Evolutionary conservation across 92 coral and sea anemone genomes (phyloP), one percentile per base, ranked within the genome.

Genomic region (Porites cylindrica): DNA sequence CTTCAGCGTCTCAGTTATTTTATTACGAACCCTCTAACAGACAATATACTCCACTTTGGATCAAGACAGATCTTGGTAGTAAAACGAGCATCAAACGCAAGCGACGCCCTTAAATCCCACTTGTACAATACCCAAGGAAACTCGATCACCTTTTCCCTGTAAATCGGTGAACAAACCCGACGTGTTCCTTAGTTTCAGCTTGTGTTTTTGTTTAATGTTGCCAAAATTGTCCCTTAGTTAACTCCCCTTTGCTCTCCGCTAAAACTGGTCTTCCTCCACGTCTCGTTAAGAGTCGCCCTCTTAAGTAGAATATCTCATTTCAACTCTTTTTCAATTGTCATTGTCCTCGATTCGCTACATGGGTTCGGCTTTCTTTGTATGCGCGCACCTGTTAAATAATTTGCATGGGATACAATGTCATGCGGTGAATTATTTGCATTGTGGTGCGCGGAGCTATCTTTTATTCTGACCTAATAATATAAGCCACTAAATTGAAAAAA

Each of bases 351-450:
- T 51, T 19, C 20, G 21, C 56, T 29, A n/a, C 9, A 76, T 14
- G 3, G 29, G 10, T 12, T 24, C 77, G 19, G 24, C 29, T 47
- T 50, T 38, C 51, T 38, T 38, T 61, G 23, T 38, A 65, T 1
- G 52, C 50, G 11, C 13, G 50, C 83, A 85, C 89, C 74, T 85
- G 64, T 65, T 56, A 38, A 1, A 2, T 63, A 26, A 60, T 76
- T 76, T 65, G 69, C 78, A 79, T 64, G 85, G 58, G 9, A 7
- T 11, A 59, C 83, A 76, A 61, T 18, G 52, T 14, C 52, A 17
- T 47, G 58, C 47, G 20, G 65, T 70, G 38, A 13, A 7, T 66
- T 56, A 47, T 64, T 76, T 74, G 75, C 6, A 53, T 74, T 60
- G 84, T 50, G 70, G 70, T 62, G 75, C 43, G 1, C 16, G 26